Evolutionary conservation across 1,140 invertebrate genomes (phyloP).

Genomic region (Caenorhabditis elegans): WBcel235 BX284604.4:5644501-5645000

Average conservation of each 20-base stretch:
- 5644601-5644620: background rate
- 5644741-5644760: constrained; percentile 1
- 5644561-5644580: background rate
- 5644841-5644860: background rate
- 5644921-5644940: background rate
- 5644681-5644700: background rate
- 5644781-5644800: background rate
- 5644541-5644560: background rate
- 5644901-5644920: background rate
- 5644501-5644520: too few species aligned
- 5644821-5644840: constrained; percentile 3
- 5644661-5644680: constrained; percentile 26
- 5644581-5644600: background rate
- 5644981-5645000: too few species aligned
- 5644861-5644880: background rate
- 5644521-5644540: too few species aligned
- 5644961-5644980: background rate
- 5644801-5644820: background rate
- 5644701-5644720: background rate
- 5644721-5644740: background rate
- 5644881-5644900: background rate
- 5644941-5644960: background rate
- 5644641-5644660: constrained; percentile 8
- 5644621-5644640: background rate
- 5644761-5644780: background rate